phyloP scores from a whole-genome alignment of 2,797 vertebrate species.

The Acridotheres tristis region DNA sequence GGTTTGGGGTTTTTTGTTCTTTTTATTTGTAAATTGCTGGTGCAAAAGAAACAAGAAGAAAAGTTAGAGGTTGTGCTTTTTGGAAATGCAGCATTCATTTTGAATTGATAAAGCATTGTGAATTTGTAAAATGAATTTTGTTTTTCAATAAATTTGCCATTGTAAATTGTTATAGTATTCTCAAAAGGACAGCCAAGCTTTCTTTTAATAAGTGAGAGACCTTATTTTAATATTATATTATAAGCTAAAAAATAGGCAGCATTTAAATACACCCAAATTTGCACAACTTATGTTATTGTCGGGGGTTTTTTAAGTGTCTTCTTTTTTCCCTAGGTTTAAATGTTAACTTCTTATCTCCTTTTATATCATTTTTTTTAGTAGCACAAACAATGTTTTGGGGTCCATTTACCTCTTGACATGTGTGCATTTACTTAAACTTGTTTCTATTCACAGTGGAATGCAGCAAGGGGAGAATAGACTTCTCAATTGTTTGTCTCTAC shows the following conservation, averaged over 20 bases:
- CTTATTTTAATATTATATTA: conserved; percentile 82
- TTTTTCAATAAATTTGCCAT: conserved; percentile 82
- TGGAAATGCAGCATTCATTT: conserved; percentile 86
- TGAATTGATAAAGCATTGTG: conserved; percentile 88
- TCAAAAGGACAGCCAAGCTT: conserved; percentile 87
- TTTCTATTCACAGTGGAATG: conserved; percentile 28
- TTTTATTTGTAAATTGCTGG: conserved; percentile 82
- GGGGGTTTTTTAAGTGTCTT: conserved; percentile 57
- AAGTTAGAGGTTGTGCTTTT: conserved; percentile 79
- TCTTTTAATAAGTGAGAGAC: conserved; percentile 82
- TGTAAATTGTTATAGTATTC: conserved; percentile 84
- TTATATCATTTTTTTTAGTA: conserved; percentile 4
- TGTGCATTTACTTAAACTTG: conserved; percentile 24
- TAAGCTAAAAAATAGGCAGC: conserved; percentile 75
- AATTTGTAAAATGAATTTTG: conserved; percentile 89
- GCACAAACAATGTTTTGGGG: conserved; percentile 49
- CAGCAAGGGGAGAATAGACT: conserved; percentile 49
- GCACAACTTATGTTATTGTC: conserved; percentile 77
- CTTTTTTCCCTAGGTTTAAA: conserved; percentile 25
- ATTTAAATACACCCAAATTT: conserved; percentile 80
- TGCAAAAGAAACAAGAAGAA: conserved; percentile 67
- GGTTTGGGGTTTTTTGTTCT: not conserved
- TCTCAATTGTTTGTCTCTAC: conserved; percentile 52
- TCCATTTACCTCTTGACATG: conserved; percentile 43
- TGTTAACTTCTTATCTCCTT: conserved; percentile 24